Evolutionary conservation across 2,113 vertebrate species (phyloP).

Genomic region (Cercocebus atys): DNA sequence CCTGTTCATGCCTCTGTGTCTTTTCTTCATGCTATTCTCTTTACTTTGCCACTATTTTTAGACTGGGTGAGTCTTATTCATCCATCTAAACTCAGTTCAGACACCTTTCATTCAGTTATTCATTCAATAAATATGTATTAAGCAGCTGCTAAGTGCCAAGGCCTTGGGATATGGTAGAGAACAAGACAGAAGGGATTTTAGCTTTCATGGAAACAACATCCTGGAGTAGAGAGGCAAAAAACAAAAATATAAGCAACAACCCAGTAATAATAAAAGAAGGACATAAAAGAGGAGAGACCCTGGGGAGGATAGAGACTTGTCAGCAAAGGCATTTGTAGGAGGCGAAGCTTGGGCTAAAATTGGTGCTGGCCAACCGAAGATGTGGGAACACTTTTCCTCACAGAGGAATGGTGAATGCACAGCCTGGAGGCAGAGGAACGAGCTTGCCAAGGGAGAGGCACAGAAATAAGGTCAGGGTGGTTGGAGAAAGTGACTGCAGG

Average conservation of each 20-base stretch:
- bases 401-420: neutral
- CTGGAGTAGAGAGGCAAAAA: neutral
- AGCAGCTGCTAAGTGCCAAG: neutral
- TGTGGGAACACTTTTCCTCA: neutral
- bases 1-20: neutral
- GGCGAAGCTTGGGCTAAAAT: neutral
- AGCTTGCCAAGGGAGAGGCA: neutral
- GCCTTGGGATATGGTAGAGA: neutral
- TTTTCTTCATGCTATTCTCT: neutral
- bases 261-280: neutral
- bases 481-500: neutral
- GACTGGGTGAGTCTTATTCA: neutral
- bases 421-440: neutral
- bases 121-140: neutral
- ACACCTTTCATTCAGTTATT: conserved; percentile 9
- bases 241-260: neutral
- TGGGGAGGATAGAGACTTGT: neutral
- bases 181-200: neutral
- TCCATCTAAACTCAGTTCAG: neutral
- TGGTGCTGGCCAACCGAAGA: neutral
- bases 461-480: neutral
- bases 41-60: neutral
- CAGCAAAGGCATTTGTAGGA: neutral
- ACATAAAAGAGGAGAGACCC: neutral
- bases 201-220: neutral